Percentiles rank a stretch among this genome's conserved stretches.
phyloP scores from a whole-genome alignment of 2,797 vertebrate species.

The Pseudotriccus pelzelni region DNA sequence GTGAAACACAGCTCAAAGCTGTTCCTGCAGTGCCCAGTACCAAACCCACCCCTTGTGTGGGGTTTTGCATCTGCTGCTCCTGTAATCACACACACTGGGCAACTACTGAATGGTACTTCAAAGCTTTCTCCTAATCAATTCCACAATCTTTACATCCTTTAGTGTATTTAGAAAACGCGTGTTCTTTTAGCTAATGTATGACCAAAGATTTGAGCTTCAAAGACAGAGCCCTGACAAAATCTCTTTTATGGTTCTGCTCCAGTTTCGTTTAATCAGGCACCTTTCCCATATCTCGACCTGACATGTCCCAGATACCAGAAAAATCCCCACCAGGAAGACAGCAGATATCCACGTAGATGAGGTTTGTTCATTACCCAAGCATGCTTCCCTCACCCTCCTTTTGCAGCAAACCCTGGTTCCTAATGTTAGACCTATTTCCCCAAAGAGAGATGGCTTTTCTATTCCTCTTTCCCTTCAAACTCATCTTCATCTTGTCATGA shows the following conservation, averaged over 20 bases:
- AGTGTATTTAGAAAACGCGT: background rate
- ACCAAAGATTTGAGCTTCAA: background rate
- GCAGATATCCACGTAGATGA: background rate
- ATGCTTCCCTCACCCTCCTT: background rate
- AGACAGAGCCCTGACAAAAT: background rate
- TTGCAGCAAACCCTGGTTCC: background rate
- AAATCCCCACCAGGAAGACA: background rate
- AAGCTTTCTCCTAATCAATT: background rate
- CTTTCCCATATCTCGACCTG: background rate
- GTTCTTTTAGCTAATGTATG: background rate
- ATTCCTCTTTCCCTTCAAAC: background rate
- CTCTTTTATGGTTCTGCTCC: background rate
- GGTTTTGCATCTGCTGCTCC: background rate
- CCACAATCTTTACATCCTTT: background rate
- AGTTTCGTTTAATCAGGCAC: background rate
- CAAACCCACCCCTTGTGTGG: rapidly evolving
- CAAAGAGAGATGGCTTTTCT: background rate
- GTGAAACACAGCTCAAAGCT: background rate
- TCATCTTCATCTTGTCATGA: background rate
- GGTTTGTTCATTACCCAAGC: background rate
- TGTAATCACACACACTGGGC: background rate
- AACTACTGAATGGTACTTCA: background rate
- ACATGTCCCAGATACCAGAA: background rate
- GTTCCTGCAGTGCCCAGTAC: background rate
- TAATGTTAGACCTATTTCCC: background rate